Conservation (phyloP, 2,113 vertebrate species). For the Tylochromis polylepis region DNA sequence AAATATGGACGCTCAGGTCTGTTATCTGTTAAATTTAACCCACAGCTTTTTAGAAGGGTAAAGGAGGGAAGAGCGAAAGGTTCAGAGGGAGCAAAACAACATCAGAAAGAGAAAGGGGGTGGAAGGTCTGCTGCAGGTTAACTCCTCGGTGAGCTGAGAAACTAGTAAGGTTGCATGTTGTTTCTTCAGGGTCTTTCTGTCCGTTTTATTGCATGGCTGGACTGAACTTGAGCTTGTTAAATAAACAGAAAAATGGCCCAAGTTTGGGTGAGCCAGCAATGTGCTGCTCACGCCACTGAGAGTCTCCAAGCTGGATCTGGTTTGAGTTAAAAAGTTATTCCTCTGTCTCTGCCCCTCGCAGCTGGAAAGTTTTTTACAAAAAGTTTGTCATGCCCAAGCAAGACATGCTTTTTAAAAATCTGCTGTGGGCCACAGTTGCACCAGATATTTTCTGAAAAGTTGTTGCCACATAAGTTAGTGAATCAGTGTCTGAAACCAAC, state of each 20-base stretch:
- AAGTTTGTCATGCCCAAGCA: neutral
- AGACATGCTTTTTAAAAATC: neutral
- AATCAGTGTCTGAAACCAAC: neutral
- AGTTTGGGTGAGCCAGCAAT: neutral
- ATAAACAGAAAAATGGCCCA: neutral
- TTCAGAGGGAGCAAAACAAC: neutral
- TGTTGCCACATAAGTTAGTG: neutral
- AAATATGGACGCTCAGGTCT: neutral
- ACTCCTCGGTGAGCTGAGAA: neutral
- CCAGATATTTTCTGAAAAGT: neutral
- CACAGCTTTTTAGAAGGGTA: neutral
- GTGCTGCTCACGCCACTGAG: neutral
- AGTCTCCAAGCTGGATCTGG: neutral
- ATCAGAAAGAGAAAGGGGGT: neutral
- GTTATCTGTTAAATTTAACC: slow-evolving; percentile 5
- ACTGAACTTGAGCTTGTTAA: neutral
- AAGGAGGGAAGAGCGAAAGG: neutral
- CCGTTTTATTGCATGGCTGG: neutral
- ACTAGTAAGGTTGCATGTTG: neutral
- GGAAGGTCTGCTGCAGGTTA: neutral
- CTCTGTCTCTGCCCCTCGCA: neutral
- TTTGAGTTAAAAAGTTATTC: slow-evolving; percentile 33
- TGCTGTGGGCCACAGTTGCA: neutral
- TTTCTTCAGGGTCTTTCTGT: neutral
- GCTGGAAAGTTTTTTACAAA: neutral